These are phyloP conservation scores for Tetragnatha versicolor DNA, from an alignment of 1,140 invertebrate species.

Conservation along the genomic window DNA sequence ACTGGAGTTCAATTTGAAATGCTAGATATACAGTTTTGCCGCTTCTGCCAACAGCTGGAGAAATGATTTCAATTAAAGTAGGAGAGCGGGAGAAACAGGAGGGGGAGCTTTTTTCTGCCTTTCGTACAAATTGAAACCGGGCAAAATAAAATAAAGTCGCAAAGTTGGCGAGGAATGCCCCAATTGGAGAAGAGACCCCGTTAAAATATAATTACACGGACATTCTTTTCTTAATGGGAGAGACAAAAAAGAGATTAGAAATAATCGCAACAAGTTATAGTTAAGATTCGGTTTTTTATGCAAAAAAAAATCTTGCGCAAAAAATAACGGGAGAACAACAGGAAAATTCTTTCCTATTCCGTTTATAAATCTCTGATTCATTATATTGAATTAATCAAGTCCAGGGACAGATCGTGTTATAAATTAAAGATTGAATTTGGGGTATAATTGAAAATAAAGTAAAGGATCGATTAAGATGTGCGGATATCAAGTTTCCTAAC, in stretches of 20 bases:
- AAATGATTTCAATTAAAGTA: constrained; percentile 43
- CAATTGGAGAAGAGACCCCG: constrained; percentile 24
- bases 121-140: constrained; percentile 26
- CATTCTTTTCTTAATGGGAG: constrained; percentile 31
- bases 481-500: not conserved
- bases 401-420: not conserved
- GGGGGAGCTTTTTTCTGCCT: not conserved
- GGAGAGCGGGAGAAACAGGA: not conserved
- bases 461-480: not conserved
- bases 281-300: not conserved
- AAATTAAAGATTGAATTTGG: constrained; percentile 8
- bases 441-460: not conserved
- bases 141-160: constrained; percentile 37
- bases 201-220: constrained; percentile 36
- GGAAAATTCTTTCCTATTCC: constrained; percentile 12
- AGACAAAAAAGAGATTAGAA: constrained; percentile 22
- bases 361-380: not conserved
- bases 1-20: constrained; percentile 12
- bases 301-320: not conserved
- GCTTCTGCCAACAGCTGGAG: constrained; percentile 3
- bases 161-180: constrained; percentile 10
- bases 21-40: not conserved
- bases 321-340: not conserved
- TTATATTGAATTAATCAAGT: constrained; percentile 16
- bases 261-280: constrained; percentile 32